A percentile compares a stretch with the other conserved stretches of the same genome.
phyloP scores from a whole-genome alignment of 2,113 vertebrate species.

The Dascyllus trimaculatus region DNA sequence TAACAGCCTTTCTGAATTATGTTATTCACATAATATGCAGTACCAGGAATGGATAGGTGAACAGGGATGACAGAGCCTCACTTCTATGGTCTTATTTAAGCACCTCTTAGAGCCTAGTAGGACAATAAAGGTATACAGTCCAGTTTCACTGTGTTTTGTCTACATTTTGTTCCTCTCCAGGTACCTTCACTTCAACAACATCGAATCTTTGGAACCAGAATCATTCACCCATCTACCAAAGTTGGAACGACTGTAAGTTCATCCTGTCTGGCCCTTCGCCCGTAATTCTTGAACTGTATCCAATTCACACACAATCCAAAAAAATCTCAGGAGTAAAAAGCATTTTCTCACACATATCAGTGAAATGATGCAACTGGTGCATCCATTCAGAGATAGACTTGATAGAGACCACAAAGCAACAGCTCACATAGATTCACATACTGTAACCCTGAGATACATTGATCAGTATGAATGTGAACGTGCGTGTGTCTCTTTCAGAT shows the following conservation, averaged over 20 bases:
- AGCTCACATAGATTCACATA: no score
- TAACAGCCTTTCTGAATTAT: neutral
- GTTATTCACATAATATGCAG: neutral
- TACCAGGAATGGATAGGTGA: conserved; percentile 8
- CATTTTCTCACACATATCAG: no score
- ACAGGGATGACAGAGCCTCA: neutral
- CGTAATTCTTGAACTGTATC: no score
- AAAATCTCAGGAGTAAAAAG: no score
- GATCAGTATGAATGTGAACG: no score
- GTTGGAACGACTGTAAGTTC: conserved; percentile 97
- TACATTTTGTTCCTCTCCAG: conserved; percentile 80
- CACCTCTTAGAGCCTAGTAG: neutral
- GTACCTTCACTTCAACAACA: conserved; percentile 99
- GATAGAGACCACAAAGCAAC: no score
- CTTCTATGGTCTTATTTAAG: neutral
- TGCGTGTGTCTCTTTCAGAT: no score
- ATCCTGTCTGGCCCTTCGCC: neutral
- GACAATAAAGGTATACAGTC: conserved; percentile 10
- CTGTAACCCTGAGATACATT: no score
- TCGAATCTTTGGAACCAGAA: conserved; percentile 95
- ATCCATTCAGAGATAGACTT: no score
- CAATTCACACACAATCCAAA: no score
- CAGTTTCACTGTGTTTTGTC: conserved; percentile 40
- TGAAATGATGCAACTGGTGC: no score
- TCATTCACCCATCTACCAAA: conserved; percentile 95